phyloP scores from a whole-genome alignment of 2,888 invertebrate species.

The Celastrina argiolus region DNA sequence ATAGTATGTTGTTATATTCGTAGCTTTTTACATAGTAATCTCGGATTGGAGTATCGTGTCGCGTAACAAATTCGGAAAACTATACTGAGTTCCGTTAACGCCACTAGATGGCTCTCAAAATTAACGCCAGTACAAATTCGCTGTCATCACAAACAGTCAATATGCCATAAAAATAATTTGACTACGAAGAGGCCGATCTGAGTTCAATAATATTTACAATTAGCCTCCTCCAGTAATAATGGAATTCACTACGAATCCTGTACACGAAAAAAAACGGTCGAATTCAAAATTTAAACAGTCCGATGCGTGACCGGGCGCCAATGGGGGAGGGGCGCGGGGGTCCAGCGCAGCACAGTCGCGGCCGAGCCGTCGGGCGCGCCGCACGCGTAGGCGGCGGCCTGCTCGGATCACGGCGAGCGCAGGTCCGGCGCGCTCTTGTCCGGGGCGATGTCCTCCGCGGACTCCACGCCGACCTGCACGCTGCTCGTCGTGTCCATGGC shows the following conservation, averaged over 20 bases:
- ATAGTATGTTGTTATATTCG: conserved; percentile 56
- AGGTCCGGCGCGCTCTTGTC: conserved; percentile 67
- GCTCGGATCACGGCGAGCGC: conserved; percentile 65
- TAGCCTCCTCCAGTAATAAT: conserved; percentile 34
- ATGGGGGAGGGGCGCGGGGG: conserved; percentile 68
- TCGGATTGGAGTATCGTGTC: conserved; percentile 62
- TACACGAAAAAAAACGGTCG: conserved; percentile 26
- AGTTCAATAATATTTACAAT: conserved; percentile 53
- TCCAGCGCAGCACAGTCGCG: conserved; percentile 59
- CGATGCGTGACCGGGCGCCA: conserved; percentile 69
- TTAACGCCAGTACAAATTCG: conserved; percentile 46
- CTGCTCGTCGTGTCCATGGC: conserved; percentile 71
- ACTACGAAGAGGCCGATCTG: conserved; percentile 46
- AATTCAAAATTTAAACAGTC: conserved; percentile 45
- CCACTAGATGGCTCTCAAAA: conserved; percentile 26
- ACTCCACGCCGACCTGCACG: conserved; percentile 52
- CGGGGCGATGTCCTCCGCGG: conserved; percentile 61
- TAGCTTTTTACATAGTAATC: conserved; percentile 64
- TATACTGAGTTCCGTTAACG: conserved; percentile 22
- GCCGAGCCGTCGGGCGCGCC: conserved; percentile 35
- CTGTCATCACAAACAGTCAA: conserved; percentile 43
- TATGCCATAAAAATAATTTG: conserved; percentile 43
- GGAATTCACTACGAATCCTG: conserved; percentile 21
- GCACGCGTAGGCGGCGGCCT: conserved; percentile 35
- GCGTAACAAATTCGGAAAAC: conserved; percentile 2